These are phyloP conservation scores for Arbacia lixula DNA, from an alignment of 53 echinoderm and acorn worm species.

Conservation along the genomic window DNA sequence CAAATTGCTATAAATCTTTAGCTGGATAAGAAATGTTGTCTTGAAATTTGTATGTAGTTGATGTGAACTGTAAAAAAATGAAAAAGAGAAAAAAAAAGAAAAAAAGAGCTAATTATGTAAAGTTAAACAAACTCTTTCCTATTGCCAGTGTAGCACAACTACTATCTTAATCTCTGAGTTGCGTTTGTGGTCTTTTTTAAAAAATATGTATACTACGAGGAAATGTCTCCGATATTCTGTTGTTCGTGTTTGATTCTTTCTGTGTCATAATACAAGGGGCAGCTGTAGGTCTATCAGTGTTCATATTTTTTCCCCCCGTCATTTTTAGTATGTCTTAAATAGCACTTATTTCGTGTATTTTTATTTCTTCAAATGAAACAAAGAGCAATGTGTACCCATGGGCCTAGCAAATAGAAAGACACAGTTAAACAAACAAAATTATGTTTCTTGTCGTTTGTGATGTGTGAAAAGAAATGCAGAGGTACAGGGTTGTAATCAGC, in stretches of 20 bases:
- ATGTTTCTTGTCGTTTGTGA: too few relatives aligned
- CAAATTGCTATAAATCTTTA: constrained; percentile 35
- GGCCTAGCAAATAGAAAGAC: too few relatives aligned
- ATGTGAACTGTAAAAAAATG: constrained; percentile 44
- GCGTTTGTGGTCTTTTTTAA: constrained; percentile 6
- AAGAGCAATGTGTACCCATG: constrained; percentile 55
- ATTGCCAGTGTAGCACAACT: constrained; percentile 44
- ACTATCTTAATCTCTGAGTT: constrained; percentile 37
- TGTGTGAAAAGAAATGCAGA: too few relatives aligned
- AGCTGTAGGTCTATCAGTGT: constrained; percentile 11
- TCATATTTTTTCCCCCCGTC: neutral
- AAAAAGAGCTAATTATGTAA: constrained; percentile 29
- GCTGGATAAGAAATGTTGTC: constrained; percentile 7
- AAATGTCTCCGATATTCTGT: constrained; percentile 8
- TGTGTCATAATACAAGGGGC: constrained; percentile 12
- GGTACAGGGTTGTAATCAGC: too few relatives aligned
- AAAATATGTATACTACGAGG: constrained; percentile 22
- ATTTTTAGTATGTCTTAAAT: constrained; percentile 14
- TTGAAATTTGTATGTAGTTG: constrained; percentile 42
- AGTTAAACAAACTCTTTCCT: constrained; percentile 22
- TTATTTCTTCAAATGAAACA: neutral
- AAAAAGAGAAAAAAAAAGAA: constrained; percentile 6
- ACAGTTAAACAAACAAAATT: too few relatives aligned
- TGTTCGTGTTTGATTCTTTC: constrained; percentile 39
- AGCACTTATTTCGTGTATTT: neutral